Base-by-base conservation (phyloP, 2,888 invertebrate genomes). In the Xylocampa areola region DNA sequence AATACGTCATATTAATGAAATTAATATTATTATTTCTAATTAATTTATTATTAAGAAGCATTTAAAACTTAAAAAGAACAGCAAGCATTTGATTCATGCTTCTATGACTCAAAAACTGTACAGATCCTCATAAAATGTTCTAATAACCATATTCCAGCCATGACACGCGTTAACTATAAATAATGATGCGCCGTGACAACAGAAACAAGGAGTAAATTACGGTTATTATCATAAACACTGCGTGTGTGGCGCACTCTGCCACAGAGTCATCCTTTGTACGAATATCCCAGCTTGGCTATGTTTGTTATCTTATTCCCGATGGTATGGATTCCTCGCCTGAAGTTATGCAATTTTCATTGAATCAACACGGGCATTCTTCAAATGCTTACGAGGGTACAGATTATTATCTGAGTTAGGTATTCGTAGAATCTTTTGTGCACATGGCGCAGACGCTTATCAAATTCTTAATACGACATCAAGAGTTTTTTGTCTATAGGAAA, bases 131-230 rank as follows among this genome's bases (percentile, higher is more conserved):
- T 35, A 61, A 41, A 50, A 36, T 37, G 8, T 8, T 32, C 8
- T 29, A 50, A 50, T 47, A 41, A 25, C 36, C 21, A 54, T 54
- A 41, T 54, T 54, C 5, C 2, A 68, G 40, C 40, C 69, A 45
- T 51, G 59, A 58, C 61, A 55, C 27, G 29, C 27, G 49, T 36
- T 57, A 50, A 69, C 55, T 61, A 66, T 66, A 64, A 59, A 65
- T 61, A 61, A 52, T 39, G 45, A 60, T 47, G 51, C 51, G 29
- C 58, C 66, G 62, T 72, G 75, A 82, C 76, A 79, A 73, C 76
- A 68, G 60, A 76, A 80, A 81, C 76, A 62, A 81, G 80, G 66
- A 77, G 76, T 68, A 81, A 84, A 83, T 81, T 77, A 75, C 72
- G 54, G 76, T 77, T 74, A 82, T 82, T 82, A 82, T 68, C 57